Evolutionary conservation across 2,888 invertebrate genomes (phyloP).

Genomic region (Zhuqinia jingwanae): DNA sequence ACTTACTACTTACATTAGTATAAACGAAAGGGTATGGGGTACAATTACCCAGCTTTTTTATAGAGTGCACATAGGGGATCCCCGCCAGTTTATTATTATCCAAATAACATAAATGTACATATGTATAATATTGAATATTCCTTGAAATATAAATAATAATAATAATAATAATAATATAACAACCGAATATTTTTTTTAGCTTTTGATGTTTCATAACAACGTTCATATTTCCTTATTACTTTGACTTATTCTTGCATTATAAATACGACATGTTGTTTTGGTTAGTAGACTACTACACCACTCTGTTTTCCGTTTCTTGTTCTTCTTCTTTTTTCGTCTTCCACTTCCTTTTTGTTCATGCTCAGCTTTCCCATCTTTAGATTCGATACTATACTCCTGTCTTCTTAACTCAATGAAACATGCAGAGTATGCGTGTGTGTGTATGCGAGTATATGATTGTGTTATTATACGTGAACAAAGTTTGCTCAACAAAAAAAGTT

Average conservation of each 20-base stretch:
- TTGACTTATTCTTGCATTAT: too few relatives aligned
- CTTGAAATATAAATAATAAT: neutral
- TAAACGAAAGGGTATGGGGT: too few relatives aligned
- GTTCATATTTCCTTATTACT: neutral
- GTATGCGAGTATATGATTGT: too few relatives aligned
- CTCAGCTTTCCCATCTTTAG: neutral
- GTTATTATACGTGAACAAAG: slow-evolving; percentile 52
- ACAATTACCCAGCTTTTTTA: too few relatives aligned
- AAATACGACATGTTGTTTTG: neutral
- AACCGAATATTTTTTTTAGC: neutral
- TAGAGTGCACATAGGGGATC: too few relatives aligned
- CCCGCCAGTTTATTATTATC: too few relatives aligned
- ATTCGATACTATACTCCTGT: too few relatives aligned
- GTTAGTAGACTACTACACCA: neutral
- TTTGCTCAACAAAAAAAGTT: slow-evolving; percentile 65
- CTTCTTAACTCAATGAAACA: neutral
- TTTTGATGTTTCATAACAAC: neutral
- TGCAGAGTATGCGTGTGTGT: too few relatives aligned
- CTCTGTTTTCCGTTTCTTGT: neutral
- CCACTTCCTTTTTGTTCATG: neutral
- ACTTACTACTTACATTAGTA: neutral
- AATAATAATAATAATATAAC: neutral
- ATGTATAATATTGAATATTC: too few relatives aligned
- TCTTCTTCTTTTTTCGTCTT: slow-evolving; percentile 10
- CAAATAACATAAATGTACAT: too few relatives aligned